Evolutionary conservation across 53 echinoderm and acorn worm genomes (phyloP).

Genomic region (Holothuria scabra): DNA sequence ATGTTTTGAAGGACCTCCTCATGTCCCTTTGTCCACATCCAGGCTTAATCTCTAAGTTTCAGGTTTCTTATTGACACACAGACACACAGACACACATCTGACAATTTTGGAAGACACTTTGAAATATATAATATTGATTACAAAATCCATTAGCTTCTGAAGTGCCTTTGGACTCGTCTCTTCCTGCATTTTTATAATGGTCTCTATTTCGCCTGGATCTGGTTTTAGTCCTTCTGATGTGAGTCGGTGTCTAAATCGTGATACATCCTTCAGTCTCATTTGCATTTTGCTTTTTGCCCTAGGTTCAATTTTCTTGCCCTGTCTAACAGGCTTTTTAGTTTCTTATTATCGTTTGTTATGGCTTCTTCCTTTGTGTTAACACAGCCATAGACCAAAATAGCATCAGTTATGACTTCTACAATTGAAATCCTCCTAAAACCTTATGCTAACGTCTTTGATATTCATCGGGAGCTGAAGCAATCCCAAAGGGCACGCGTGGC

Average conservation of each 20-base stretch:
- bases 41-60: background rate
- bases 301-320: slow-evolving; percentile 34
- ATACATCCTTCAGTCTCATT: slow-evolving; percentile 30
- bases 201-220: slow-evolving; percentile 25
- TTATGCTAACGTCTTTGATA: slow-evolving; percentile 1
- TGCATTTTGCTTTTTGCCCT: slow-evolving; percentile 39
- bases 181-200: slow-evolving; percentile 52
- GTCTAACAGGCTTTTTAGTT: slow-evolving; percentile 37
- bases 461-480: slow-evolving; percentile 27
- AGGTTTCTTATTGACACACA: background rate
- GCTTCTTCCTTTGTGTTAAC: slow-evolving; percentile 1
- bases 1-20: background rate
- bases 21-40: background rate
- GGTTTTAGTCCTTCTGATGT: slow-evolving; percentile 41
- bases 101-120: slow-evolving; percentile 40
- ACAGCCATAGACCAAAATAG: slow-evolving; percentile 47
- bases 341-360: slow-evolving; percentile 35
- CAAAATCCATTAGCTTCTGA: slow-evolving; percentile 51
- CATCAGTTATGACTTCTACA: slow-evolving; percentile 51
- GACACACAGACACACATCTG: slow-evolving; percentile 37
- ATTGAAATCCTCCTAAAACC: slow-evolving; percentile 29
- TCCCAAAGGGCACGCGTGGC: background rate
- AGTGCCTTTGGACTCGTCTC: slow-evolving; percentile 45
- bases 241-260: slow-evolving; percentile 52
- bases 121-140: slow-evolving; percentile 53